Percentiles rank a stretch among this genome's conserved stretches.
These are phyloP conservation scores for Ageneiosus marmoratus DNA, from an alignment of 2,113 vertebrate genomes.

Conservation along the genomic window DNA sequence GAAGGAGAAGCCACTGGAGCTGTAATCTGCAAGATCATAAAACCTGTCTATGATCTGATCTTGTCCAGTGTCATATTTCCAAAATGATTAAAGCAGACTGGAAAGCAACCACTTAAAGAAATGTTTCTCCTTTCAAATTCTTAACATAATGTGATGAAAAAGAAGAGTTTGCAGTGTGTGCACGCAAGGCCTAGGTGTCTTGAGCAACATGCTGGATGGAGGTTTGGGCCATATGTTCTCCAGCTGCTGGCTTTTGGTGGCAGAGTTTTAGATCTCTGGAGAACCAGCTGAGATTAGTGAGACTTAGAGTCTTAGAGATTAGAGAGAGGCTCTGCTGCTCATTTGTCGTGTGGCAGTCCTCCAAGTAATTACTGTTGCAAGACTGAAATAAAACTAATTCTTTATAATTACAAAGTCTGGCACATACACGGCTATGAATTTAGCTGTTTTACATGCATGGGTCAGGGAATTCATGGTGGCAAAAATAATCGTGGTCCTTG, in stretches of 20 bases:
- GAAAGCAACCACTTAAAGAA: slow-evolving; percentile 1
- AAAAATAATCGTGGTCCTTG: neutral
- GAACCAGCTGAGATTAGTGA: slow-evolving; percentile 19
- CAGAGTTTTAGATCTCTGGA: neutral
- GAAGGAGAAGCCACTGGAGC: neutral
- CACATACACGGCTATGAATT: neutral
- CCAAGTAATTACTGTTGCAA: slow-evolving; percentile 15
- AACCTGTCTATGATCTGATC: neutral
- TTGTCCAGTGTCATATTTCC: neutral
- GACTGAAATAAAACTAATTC: neutral
- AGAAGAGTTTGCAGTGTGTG: neutral
- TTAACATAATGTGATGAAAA: neutral
- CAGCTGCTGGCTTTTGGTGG: slow-evolving; percentile 39
- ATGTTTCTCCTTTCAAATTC: neutral
- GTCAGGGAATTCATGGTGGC: neutral
- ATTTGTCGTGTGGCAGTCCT: neutral
- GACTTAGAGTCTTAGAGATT: neutral
- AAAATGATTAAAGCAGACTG: neutral
- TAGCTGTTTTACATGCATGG: neutral
- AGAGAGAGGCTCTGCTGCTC: neutral
- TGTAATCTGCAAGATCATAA: slow-evolving; percentile 10
- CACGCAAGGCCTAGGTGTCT: neutral
- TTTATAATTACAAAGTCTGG: slow-evolving; percentile 21
- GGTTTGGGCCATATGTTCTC: slow-evolving; percentile 14
- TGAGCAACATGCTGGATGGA: neutral